phyloP scores from a whole-genome alignment of 2,113 vertebrate species.

The Psilopsiagon aurifrons region DNA sequence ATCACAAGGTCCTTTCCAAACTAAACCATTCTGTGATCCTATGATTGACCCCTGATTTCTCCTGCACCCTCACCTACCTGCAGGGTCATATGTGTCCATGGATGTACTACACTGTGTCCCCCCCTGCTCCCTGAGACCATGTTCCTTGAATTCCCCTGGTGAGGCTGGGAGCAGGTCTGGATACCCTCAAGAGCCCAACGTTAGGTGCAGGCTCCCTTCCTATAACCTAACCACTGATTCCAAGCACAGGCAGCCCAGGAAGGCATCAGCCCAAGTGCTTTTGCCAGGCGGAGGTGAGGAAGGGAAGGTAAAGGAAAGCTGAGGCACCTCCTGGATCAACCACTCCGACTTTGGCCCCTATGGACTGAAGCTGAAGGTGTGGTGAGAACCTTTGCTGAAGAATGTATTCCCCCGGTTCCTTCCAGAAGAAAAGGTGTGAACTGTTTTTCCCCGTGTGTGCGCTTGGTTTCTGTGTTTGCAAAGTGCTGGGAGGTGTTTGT shows the following conservation, averaged over 20 bases:
- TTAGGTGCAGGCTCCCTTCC: not conserved
- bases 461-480: not conserved
- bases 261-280: not conserved
- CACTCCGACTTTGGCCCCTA: not conserved
- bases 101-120: not conserved
- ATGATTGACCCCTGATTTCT: not conserved
- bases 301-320: not conserved
- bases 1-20: not conserved
- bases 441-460: not conserved
- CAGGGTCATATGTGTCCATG: rapidly evolving
- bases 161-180: not conserved
- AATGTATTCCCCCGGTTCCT: not conserved
- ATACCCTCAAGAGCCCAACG: rapidly evolving
- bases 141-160: not conserved
- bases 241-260: not conserved
- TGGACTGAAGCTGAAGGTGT: not conserved
- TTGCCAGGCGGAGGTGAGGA: not conserved
- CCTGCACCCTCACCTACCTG: not conserved
- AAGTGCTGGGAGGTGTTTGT: not conserved
- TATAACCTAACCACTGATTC: not conserved
- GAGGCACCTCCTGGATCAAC: not conserved
- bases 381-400: not conserved
- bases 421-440: not conserved
- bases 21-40: not conserved
- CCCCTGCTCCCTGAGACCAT: not conserved